phyloP scores from a whole-genome alignment of 37 sponge, comb jelly and placozoan species.

The Axinella damicornis region DNA sequence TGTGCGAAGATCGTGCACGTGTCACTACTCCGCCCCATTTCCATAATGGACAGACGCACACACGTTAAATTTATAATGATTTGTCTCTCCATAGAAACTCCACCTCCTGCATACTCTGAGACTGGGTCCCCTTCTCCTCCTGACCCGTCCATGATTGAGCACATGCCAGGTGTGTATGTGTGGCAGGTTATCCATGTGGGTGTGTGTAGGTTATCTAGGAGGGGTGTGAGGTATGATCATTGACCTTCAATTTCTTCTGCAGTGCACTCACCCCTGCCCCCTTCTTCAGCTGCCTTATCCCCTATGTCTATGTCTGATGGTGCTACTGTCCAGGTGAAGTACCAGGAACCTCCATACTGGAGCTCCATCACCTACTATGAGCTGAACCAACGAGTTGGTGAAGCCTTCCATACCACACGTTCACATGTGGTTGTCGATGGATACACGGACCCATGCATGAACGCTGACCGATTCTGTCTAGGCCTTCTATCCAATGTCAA shows the following conservation, averaged over 20 bases:
- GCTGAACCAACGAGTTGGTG: conserved; percentile 97
- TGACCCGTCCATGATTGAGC: conserved; percentile 29
- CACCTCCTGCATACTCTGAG: conserved; percentile 87
- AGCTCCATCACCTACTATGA: conserved; percentile 97
- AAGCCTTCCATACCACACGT: conserved; percentile 86
- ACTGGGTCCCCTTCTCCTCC: conserved; percentile 69
- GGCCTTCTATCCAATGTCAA: conserved; percentile 96
- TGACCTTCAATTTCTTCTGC: not conserved
- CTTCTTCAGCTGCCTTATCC: conserved; percentile 15
- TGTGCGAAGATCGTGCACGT: no score
- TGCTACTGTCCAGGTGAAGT: conserved; percentile 65
- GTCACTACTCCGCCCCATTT: no score
- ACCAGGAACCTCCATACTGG: conserved; percentile 98
- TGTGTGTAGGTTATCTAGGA: no score
- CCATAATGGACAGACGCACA: no score
- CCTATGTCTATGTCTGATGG: conserved; percentile 30
- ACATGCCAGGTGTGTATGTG: not conserved
- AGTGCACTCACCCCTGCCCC: not conserved
- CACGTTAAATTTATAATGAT: no score
- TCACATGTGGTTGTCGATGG: conserved; percentile 93
- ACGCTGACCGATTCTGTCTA: conserved; percentile 93
- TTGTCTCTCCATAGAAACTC: conserved; percentile 75
- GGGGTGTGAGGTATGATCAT: not conserved
- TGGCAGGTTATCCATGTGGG: not conserved
- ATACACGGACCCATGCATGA: conserved; percentile 96